Conservation (phyloP, 2,888 invertebrate species). For the Eupeodes latifasciatus region DNA sequence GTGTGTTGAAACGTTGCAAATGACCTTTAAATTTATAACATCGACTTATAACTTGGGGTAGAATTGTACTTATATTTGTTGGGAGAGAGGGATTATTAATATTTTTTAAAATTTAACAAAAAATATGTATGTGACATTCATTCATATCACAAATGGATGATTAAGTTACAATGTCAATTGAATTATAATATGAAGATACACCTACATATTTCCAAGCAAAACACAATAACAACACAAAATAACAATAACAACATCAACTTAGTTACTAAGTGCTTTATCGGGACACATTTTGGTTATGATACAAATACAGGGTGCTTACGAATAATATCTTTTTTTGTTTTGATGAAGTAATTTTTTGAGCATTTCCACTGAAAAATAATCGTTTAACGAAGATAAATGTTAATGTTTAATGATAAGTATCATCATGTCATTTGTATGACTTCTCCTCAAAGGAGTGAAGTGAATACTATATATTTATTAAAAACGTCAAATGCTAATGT, state of each 20-base stretch:
- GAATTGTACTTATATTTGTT: not conserved
- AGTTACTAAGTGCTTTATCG: conserved; percentile 11
- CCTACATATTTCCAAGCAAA: not conserved
- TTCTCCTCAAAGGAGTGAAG: no score
- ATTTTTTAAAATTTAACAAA: not conserved
- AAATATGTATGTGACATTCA: not conserved
- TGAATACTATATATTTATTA: no score
- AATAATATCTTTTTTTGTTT: not conserved
- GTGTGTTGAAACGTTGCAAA: not conserved
- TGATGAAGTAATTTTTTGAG: not conserved
- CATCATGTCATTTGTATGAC: no score
- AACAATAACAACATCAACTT: conserved; percentile 32
- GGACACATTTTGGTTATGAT: not conserved
- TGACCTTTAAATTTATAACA: conserved; percentile 6
- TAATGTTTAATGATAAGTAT: no score
- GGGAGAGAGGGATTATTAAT: not conserved
- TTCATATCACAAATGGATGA: no score
- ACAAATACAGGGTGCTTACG: not conserved
- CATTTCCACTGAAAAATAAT: conserved; percentile 1
- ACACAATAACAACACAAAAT: conserved; percentile 15
- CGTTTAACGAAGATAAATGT: not conserved
- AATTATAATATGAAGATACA: no score
- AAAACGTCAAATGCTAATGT: no score
- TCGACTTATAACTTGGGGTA: not conserved
- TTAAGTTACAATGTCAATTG: no score